Base-by-base conservation (phyloP, 2,113 vertebrate genomes). In the Sturnira hondurensis region DNA sequence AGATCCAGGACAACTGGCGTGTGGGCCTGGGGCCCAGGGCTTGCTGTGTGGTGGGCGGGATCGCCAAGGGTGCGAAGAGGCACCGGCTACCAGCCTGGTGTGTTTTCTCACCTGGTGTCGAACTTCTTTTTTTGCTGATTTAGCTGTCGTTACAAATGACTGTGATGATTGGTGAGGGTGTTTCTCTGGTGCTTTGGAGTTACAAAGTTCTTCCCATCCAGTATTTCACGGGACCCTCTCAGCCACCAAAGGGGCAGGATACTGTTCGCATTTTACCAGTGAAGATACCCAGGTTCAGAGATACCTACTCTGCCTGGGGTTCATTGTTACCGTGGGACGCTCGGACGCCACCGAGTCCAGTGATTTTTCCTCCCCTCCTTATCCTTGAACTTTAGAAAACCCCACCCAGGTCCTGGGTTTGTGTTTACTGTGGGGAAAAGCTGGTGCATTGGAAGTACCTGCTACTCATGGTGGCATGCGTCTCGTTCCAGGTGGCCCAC, bases 401-500 rank as follows among this genome's bases (percentile, higher is more conserved):
- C n/a, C 33, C 15, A 6, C 6, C 14, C 3, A 17, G 0, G 3
- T 14, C 1, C 1, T 3, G 13, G 38, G 26, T 76, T 4, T 86
- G 36, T 22, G 41, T 19, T 3, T 5, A 0, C 36, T 3, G 19
- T 10, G 26, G 5, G 45, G 61, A 28, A 22, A 26, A 56, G 38
- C n/a, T 19, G 15, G 41, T 0, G 0, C 10, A 0, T 19, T 19
- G 58, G 20, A 63, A 52, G 54, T 45, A 22, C 89, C 68, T 19
- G 28, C 31, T 54, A 1, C 74, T 95, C 26, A 96, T 1, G 0
- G 38, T 11, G 2, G 0, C 56, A 0, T 0, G 13, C 68, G 2
- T 70, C 68, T 73, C 92, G 96, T 74, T 97, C 9, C 94, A 99
- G 99, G 38, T 99, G 99, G 99, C 99, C 99, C 19, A 97, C 99